These are phyloP conservation scores for Ormyrus rosae DNA, from an alignment of 2,888 invertebrate species.

Conservation along the genomic window DNA sequence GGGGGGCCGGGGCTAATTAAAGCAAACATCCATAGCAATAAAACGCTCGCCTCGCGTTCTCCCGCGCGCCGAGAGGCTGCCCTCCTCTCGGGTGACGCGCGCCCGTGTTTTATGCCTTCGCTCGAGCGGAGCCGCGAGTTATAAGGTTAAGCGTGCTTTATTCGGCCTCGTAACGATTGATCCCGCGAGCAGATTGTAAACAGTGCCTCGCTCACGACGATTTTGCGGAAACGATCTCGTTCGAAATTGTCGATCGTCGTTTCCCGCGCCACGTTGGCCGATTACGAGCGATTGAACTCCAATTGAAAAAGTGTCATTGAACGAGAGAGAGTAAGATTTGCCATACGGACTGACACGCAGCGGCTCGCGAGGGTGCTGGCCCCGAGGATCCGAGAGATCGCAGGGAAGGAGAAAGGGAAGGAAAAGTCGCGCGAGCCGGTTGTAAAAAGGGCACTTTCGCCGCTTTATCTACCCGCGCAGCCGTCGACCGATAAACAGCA, in stretches of 20 bases:
- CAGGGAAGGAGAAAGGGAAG: constrained; percentile 22
- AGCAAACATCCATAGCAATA: constrained; percentile 70
- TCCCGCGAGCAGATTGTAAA: background rate
- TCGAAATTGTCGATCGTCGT: too few relatives aligned
- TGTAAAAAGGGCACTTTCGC: constrained; percentile 60
- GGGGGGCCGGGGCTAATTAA: constrained; percentile 66
- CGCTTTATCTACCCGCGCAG: constrained; percentile 59
- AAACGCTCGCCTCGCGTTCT: constrained; percentile 55
- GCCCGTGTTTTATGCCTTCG: background rate
- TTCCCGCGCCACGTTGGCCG: too few relatives aligned
- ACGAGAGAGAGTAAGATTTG: too few relatives aligned
- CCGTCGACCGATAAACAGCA: constrained; percentile 55
- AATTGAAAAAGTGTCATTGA: too few relatives aligned
- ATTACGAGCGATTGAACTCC: too few relatives aligned
- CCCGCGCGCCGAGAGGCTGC: background rate
- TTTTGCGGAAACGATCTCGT: too few relatives aligned
- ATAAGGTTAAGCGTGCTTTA: background rate
- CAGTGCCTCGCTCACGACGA: background rate
- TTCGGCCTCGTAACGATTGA: too few relatives aligned
- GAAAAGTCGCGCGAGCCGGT: constrained; percentile 46
- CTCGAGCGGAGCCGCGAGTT: background rate
- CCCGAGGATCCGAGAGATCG: background rate
- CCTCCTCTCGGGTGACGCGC: constrained; percentile 24
- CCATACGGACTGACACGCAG: too few relatives aligned
- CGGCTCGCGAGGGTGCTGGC: too few relatives aligned